Conservation (phyloP, 2,113 vertebrate genomes). For the Eublepharis macularius region DNA sequence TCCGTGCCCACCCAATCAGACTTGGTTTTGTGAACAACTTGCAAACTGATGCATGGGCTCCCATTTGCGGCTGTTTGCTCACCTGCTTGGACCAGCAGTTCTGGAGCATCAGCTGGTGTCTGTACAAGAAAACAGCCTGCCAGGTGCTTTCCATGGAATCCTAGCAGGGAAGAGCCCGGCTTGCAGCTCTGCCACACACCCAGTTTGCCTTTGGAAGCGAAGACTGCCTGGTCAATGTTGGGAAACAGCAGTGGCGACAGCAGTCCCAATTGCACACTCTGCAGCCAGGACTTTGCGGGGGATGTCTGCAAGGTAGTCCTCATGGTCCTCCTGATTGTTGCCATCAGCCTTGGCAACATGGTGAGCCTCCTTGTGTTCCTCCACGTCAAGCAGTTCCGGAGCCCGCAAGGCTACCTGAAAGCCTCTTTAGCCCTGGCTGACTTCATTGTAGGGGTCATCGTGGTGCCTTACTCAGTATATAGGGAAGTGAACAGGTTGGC, state of each 20-base stretch:
- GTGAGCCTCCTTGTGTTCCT: slow-evolving; percentile 81
- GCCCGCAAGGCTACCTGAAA: slow-evolving; percentile 82
- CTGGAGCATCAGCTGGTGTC: background rate
- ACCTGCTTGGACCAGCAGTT: background rate
- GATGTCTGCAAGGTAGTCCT: slow-evolving; percentile 61
- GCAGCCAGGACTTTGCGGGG: slow-evolving; percentile 71
- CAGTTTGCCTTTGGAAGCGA: background rate
- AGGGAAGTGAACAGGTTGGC: slow-evolving; percentile 74
- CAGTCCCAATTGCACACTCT: slow-evolving; percentile 70
- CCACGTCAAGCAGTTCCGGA: slow-evolving; percentile 76
- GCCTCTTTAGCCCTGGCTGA: slow-evolving; percentile 82
- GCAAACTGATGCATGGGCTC: background rate
- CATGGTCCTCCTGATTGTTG: slow-evolving; percentile 80
- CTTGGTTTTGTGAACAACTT: background rate
- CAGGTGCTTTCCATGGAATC: background rate
- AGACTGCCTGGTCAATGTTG: slow-evolving; percentile 26
- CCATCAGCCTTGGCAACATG: slow-evolving; percentile 80
- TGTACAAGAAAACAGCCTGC: background rate
- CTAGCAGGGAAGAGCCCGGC: background rate
- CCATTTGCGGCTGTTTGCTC: background rate
- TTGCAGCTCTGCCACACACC: background rate
- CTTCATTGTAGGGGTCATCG: slow-evolving; percentile 80
- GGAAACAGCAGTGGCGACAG: slow-evolving; percentile 11
- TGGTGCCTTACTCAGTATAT: slow-evolving; percentile 84
- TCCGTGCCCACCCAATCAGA: too few relatives aligned